These are phyloP conservation scores for Seison nebaliae DNA, from an alignment of 1,140 invertebrate genomes.

Conservation along the genomic window DNA sequence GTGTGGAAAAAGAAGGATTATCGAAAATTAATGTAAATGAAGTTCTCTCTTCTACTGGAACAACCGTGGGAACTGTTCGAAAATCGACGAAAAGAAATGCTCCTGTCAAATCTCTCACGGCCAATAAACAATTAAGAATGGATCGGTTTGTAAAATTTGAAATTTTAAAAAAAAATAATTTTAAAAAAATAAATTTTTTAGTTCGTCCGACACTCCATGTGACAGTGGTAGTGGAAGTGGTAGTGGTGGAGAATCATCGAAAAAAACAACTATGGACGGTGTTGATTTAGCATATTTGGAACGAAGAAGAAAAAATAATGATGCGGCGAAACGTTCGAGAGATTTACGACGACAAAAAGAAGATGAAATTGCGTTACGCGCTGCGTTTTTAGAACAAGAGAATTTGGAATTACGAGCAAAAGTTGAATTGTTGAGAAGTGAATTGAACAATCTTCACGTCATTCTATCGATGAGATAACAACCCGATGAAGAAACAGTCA, in stretches of 20 bases:
- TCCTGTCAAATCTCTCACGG: slow-evolving; percentile 8
- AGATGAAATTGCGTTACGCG: slow-evolving; percentile 24
- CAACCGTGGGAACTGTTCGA: too few species aligned
- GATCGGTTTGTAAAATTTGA: background rate
- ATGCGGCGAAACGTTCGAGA: slow-evolving; percentile 26
- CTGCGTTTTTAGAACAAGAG: slow-evolving; percentile 26
- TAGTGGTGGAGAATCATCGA: slow-evolving; percentile 12
- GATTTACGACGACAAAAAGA: slow-evolving; percentile 26
- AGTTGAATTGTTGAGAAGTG: slow-evolving; percentile 21
- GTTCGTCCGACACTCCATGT: slow-evolving; percentile 5
- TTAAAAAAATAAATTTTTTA: slow-evolving; percentile 1
- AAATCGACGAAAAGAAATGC: too few species aligned
- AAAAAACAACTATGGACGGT: slow-evolving; percentile 17
- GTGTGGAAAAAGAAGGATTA: too few species aligned
- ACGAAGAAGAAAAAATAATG: slow-evolving; percentile 27
- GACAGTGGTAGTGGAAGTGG: slow-evolving; percentile 9
- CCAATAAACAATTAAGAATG: background rate
- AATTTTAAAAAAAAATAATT: background rate
- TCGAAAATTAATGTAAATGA: too few species aligned
- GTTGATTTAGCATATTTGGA: slow-evolving; percentile 29
- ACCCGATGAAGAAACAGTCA: too few species aligned
- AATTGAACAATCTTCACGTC: slow-evolving; percentile 31
- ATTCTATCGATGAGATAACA: slow-evolving; percentile 30
- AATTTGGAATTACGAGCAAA: slow-evolving; percentile 24
- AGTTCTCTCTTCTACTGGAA: too few species aligned